phyloP scores from a whole-genome alignment of 2,797 vertebrate species.

The Phoxinus dragarum region DNA sequence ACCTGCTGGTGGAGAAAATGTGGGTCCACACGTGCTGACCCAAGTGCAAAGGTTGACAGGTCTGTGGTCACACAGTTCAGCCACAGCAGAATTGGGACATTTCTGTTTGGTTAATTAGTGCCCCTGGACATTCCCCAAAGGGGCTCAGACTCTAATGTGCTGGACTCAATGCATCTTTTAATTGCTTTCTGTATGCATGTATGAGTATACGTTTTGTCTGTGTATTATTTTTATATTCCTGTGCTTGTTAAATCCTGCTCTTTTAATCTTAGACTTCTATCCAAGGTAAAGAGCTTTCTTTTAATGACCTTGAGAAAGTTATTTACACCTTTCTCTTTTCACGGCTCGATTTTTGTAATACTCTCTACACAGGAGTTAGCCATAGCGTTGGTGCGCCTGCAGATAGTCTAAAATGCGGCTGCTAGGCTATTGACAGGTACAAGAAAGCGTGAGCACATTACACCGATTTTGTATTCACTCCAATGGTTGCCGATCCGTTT shows the following conservation, averaged over 20 bases:
- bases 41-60: constrained; percentile 46
- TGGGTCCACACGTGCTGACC: constrained; percentile 58
- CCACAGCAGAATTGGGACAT: constrained; percentile 57
- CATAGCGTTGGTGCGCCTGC: too few relatives aligned
- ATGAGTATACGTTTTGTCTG: constrained; percentile 6
- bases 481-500: too few relatives aligned
- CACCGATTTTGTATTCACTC: too few relatives aligned
- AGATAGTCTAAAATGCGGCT: too few relatives aligned
- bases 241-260: neutral
- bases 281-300: too few relatives aligned
- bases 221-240: constrained; percentile 49
- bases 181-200: constrained; percentile 44
- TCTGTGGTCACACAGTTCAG: constrained; percentile 54
- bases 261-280: too few relatives aligned
- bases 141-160: constrained; percentile 46
- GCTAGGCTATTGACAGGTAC: too few relatives aligned
- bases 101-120: constrained; percentile 58
- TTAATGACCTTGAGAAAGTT: too few relatives aligned
- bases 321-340: too few relatives aligned
- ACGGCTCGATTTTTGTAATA: too few relatives aligned
- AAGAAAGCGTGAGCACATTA: too few relatives aligned
- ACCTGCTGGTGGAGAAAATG: constrained; percentile 57
- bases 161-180: constrained; percentile 48
- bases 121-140: constrained; percentile 26
- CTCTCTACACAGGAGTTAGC: too few relatives aligned